These are phyloP conservation scores for Andrena camellia DNA, from an alignment of 2,888 invertebrate species.

Conservation along the genomic window DNA sequence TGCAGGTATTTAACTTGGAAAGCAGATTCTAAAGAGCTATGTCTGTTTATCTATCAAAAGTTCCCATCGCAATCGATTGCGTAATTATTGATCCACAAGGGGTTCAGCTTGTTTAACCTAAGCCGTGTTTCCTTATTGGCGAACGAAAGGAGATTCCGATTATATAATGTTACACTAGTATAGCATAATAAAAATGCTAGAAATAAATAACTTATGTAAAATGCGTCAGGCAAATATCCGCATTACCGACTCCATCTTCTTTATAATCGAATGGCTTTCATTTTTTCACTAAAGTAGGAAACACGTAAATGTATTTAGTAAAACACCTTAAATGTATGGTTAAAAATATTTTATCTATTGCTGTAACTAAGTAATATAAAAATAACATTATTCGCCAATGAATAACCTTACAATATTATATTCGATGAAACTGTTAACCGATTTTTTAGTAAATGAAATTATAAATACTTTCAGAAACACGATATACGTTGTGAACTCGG, in stretches of 20 bases:
- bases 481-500: background rate
- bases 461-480: background rate
- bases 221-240: background rate
- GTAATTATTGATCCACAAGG: constrained; percentile 4
- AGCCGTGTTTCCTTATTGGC: constrained; percentile 12
- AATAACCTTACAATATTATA: too few relatives aligned
- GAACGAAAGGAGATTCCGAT: background rate
- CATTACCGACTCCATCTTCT: background rate
- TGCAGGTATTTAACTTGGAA: background rate
- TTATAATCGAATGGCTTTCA: background rate
- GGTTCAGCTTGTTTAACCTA: background rate
- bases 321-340: too few relatives aligned
- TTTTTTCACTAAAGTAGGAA: too few relatives aligned
- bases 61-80: background rate
- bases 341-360: too few relatives aligned
- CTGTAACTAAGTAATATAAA: too few relatives aligned
- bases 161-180: constrained; percentile 4
- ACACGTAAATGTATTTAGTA: too few relatives aligned
- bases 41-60: background rate
- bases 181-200: constrained; percentile 7
- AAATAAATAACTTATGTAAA: background rate
- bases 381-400: too few relatives aligned
- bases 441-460: too few relatives aligned
- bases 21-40: background rate
- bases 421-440: too few relatives aligned